Base-by-base conservation (phyloP, 2,888 invertebrate genomes). In the Teleiodes luculella region DNA sequence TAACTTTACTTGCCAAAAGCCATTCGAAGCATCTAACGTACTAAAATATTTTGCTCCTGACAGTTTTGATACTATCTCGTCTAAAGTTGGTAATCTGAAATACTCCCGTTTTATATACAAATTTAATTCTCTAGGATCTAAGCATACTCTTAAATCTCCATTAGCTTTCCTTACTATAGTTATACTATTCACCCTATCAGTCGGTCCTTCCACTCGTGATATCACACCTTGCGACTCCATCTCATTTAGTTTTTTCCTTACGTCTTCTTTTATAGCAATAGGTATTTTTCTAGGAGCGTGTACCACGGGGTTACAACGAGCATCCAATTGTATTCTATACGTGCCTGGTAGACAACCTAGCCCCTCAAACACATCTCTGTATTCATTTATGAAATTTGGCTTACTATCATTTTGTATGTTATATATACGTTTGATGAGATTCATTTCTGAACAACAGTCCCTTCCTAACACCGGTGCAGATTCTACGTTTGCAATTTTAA, bases 1-100 rank as follows among this genome's bases (percentile, higher is more conserved):
- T 33, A 54, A 37, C 37, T 46, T 43, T 11, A 57, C 37, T n/a
- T 54, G 54, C 48, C 57, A 57, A 13, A 57, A 57, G 3, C 57
- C n/a, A n/a, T 37, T 37, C 13, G 54, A 14, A n/a, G 57, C 57
- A 37, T 57, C 54, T 31, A 54, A 14, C 16, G 57, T 57, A 11
- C 57, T 54, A 28, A 54, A 35, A 3, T 11, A 11, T 35, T 35
- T 35, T 10, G 35, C 10, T 11, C 35, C 35, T 35, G 35, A 35
- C 3, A 35, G 10, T 35, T 35, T 35, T 11, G 11, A 35, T 35
- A n/a, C 10, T 2, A 35, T 35, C 2, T 35, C 35, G 2, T 35
- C 3, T 11, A 35, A 35, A 11, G 37, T 37, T 4, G 37, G 37
- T 7, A 37, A 14, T 14, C 37, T n/a, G 16, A 37, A 37, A 37